These are phyloP conservation scores for Emydura subglobosa DNA, from an alignment of 2,113 vertebrate genomes.

Conservation along the genomic window DNA sequence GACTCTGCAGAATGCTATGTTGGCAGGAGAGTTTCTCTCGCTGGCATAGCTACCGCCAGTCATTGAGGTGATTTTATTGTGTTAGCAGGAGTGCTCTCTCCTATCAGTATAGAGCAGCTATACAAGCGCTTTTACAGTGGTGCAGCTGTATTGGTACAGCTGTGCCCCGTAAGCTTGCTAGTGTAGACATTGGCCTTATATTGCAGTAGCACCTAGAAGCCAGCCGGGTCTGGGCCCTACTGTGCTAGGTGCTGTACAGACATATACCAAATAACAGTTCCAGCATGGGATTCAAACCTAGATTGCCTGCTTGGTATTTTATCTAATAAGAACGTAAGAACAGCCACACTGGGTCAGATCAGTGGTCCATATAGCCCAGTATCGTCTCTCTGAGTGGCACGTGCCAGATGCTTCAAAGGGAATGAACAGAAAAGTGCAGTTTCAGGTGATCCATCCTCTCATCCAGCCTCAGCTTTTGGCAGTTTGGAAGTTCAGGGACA, in stretches of 20 bases:
- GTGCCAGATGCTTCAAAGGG: not conserved
- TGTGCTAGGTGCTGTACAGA: not conserved
- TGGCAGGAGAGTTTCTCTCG: too few relatives aligned
- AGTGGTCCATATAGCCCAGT: not conserved
- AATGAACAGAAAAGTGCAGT: not conserved
- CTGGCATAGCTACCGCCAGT: too few relatives aligned
- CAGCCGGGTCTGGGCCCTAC: not conserved
- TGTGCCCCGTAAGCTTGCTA: too few relatives aligned
- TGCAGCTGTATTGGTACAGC: too few relatives aligned
- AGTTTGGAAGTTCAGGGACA: not conserved
- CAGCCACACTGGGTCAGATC: not conserved
- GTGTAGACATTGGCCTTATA: not conserved
- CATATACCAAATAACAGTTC: not conserved
- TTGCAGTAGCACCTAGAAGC: not conserved
- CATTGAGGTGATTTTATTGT: too few relatives aligned
- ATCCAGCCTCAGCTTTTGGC: not conserved
- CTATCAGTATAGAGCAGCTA: too few relatives aligned
- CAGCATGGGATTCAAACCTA: not conserved
- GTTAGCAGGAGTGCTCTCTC: too few relatives aligned
- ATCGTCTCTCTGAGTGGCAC: not conserved
- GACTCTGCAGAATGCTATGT: too few relatives aligned
- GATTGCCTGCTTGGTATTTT: not conserved
- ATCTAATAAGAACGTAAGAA: not conserved
- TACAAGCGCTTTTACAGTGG: too few relatives aligned
- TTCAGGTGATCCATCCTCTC: not conserved